A percentile compares a stretch with the other conserved stretches of the same genome.
phyloP scores from a whole-genome alignment of 2,113 vertebrate genomes.

The Fukomys damarensis region DNA sequence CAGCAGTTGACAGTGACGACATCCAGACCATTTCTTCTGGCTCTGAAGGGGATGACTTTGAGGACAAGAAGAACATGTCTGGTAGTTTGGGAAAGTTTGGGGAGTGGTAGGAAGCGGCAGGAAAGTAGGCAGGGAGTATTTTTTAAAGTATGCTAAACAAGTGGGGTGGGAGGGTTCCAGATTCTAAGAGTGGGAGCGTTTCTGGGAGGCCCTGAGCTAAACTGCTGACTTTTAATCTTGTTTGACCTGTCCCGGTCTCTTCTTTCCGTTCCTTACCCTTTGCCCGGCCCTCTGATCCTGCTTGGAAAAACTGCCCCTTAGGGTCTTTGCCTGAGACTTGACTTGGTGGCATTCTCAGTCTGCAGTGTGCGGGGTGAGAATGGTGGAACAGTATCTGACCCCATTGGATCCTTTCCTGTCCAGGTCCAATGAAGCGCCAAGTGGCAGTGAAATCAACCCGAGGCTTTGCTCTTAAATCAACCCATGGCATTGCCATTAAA shows the following conservation, averaged over 20 bases:
- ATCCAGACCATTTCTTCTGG: slow-evolving; percentile 99
- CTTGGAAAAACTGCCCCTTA: not conserved
- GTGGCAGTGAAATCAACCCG: slow-evolving; percentile 98
- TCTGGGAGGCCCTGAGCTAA: not conserved
- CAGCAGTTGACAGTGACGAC: slow-evolving; percentile 93
- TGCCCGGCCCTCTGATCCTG: not conserved
- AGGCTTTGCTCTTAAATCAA: slow-evolving; percentile 95
- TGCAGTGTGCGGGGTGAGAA: not conserved
- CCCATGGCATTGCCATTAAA: slow-evolving; percentile 95
- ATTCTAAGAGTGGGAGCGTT: not conserved
- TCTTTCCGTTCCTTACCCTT: not conserved
- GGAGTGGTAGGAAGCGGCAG: slow-evolving; percentile 22
- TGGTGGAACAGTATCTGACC: not conserved
- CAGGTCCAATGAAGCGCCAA: slow-evolving; percentile 93
- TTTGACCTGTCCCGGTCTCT: not conserved
- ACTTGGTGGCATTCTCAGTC: not conserved
- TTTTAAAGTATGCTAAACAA: not conserved
- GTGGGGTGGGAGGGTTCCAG: not conserved
- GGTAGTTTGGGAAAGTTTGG: slow-evolving; percentile 58
- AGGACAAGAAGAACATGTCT: slow-evolving; percentile 88
- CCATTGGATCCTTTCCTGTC: not conserved
- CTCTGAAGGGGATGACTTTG: slow-evolving; percentile 92
- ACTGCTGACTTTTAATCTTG: not conserved
- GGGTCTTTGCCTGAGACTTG: not conserved
- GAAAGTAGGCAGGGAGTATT: not conserved